phyloP scores from a whole-genome alignment of 2,113 vertebrate genomes.

The Psammodynastes pulverulentus region DNA sequence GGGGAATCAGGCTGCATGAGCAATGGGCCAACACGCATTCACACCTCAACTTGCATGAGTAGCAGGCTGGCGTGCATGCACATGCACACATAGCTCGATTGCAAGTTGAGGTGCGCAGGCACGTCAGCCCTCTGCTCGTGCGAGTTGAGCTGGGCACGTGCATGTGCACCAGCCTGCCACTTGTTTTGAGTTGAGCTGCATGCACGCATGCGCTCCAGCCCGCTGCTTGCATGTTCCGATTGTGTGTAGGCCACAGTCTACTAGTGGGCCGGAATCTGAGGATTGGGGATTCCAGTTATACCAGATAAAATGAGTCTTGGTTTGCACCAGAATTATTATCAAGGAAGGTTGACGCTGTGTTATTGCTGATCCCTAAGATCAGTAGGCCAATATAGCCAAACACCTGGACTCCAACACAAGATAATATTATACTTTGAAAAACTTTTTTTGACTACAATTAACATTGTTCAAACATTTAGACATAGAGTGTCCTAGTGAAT shows the following conservation, averaged over 20 bases:
- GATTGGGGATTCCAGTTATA: neutral
- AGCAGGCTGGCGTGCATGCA: no score
- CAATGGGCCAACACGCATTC: neutral
- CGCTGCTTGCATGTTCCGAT: neutral
- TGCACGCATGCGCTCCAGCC: accelerated
- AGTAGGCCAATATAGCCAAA: neutral
- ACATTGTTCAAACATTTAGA: neutral
- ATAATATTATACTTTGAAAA: neutral
- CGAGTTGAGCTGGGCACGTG: accelerated
- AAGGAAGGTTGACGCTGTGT: neutral
- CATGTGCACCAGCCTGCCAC: neutral
- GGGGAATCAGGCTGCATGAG: neutral
- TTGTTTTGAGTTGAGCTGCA: neutral
- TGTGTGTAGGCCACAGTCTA: neutral
- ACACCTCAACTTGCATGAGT: no score
- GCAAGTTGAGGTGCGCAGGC: neutral
- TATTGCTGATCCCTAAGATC: neutral
- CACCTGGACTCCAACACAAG: neutral
- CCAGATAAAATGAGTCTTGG: neutral
- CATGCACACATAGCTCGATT: neutral
- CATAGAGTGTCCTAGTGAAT: neutral
- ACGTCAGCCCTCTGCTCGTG: neutral
- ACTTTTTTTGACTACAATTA: neutral
- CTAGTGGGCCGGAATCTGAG: neutral
- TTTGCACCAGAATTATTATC: neutral